Percentiles rank a stretch among this genome's conserved stretches.
phyloP scores from a whole-genome alignment of 30 jellyfish, hydroid and myxozoan genomes.

The Sanderia malayensis region DNA sequence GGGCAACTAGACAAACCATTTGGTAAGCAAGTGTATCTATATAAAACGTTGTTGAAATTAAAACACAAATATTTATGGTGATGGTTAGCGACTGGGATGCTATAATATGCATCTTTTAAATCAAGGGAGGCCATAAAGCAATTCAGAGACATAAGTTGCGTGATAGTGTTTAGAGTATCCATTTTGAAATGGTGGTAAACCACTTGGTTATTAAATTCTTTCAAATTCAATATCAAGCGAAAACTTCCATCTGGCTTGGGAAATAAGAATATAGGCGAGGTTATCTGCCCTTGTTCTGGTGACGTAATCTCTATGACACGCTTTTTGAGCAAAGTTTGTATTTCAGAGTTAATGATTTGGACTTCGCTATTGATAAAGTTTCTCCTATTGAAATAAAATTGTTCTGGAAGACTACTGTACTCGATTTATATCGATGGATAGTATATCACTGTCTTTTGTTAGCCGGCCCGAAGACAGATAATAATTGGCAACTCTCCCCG shows the following conservation, averaged over 20 bases:
- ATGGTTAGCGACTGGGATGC: constrained; percentile 10
- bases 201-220: constrained; percentile 7
- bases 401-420: constrained; percentile 2
- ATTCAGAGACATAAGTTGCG: neutral
- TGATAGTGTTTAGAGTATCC: too few species aligned
- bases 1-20: constrained; percentile 42
- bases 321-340: neutral
- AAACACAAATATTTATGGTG: constrained; percentile 9
- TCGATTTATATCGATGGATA: neutral
- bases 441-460: neutral
- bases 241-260: constrained; percentile 6
- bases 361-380: neutral
- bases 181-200: constrained; percentile 13
- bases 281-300: too few species aligned
- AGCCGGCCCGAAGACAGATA: too few species aligned
- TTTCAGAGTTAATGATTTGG: neutral
- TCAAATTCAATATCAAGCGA: too few species aligned
- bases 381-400: neutral
- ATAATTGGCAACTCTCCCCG: too few species aligned
- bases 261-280: neutral
- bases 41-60: neutral
- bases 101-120: too few species aligned
- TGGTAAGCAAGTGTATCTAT: constrained; percentile 13
- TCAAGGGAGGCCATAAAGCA: too few species aligned
- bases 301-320: too few species aligned